Conservation (phyloP, 92 coral and sea anemone species). For the Siderastrea siderea region DNA sequence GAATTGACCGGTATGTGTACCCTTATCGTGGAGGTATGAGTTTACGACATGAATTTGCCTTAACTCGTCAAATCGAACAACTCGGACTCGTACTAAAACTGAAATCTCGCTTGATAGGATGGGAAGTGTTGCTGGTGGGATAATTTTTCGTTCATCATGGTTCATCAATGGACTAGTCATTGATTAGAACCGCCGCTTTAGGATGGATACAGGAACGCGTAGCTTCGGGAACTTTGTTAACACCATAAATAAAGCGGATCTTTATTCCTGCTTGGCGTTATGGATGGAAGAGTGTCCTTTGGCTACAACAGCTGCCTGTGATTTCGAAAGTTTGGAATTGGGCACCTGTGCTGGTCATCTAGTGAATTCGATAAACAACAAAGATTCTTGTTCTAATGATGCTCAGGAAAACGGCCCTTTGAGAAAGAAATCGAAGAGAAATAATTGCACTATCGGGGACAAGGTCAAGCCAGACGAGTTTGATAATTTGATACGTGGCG, state of each 20-base stretch:
- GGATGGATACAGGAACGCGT: constrained; percentile 1
- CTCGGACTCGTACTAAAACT: not conserved
- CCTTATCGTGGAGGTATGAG: not conserved
- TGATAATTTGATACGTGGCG: not conserved
- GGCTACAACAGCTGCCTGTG: constrained; percentile 22
- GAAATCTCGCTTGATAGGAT: not conserved
- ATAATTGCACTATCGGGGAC: not conserved
- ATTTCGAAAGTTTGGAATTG: not conserved
- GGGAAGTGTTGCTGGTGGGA: constrained; percentile 12
- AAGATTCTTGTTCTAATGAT: not conserved
- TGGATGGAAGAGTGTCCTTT: constrained; percentile 88
- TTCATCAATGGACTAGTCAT: not conserved
- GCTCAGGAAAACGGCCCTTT: not conserved
- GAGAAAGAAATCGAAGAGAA: not conserved
- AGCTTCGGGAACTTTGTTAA: constrained; percentile 14
- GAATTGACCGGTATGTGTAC: not conserved
- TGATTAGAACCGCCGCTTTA: not conserved
- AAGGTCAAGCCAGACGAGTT: not conserved
- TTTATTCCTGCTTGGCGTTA: constrained; percentile 71
- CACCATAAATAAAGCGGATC: constrained; percentile 40
- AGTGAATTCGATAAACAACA: constrained; percentile 6
- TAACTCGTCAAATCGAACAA: too few relatives aligned
- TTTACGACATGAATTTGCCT: not conserved
- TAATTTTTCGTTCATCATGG: not conserved
- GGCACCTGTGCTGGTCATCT: not conserved